Evolutionary conservation across 2,113 vertebrate genomes (phyloP), one percentile per base, ranked within the genome.

Genomic region (Orcinus orca): DNA sequence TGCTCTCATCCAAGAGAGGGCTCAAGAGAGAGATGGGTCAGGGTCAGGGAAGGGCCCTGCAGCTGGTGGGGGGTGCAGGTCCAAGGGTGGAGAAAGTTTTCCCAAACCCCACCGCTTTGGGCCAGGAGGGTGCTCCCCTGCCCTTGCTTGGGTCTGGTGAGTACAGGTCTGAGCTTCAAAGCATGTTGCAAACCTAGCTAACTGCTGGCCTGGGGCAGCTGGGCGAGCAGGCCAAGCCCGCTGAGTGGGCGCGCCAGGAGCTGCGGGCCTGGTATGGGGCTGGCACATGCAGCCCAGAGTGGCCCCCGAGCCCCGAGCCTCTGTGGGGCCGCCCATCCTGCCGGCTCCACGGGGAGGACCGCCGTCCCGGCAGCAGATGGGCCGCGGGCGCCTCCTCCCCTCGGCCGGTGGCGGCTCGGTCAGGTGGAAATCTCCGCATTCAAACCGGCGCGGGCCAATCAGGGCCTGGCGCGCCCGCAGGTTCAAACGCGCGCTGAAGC

Each of bases 391-490:
- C 70, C 74, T 62, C 63, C 63, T 76, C 55, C 11, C 60, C 63
- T 7, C 10, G 0, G 47, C 58, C 3, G 0, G 92, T 36, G 74
- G 80, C 89, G 29, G 96, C 86, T 87, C n/a, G 0, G 93, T 10
- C 98, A 97, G 98, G 98, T 98, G 98, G 63, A 71, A 89, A 63
- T 58, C n/a, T 47, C 60, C 31, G 65, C 13, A 95, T 98, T 98
- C 98, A 88, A 97, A 93, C 55, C 74, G 12, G 36, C 41, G 90
- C 90, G 96, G 98, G 92, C 99, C 99, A 98, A 99, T 98, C 98
- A 98, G 98, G 95, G 79, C 83, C 2, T 8, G 67, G 92, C 84
- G 97, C 98, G 95, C 96, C 90, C 93, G 87, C 96, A 84, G 21
- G 3, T 98, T 98, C 98, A 98, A 98, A 98, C 25, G 33, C 50